Percentiles rank a stretch among this genome's conserved stretches.
phyloP scores from a whole-genome alignment of 2,797 vertebrate genomes.

The Cyclopterus lumpus region DNA sequence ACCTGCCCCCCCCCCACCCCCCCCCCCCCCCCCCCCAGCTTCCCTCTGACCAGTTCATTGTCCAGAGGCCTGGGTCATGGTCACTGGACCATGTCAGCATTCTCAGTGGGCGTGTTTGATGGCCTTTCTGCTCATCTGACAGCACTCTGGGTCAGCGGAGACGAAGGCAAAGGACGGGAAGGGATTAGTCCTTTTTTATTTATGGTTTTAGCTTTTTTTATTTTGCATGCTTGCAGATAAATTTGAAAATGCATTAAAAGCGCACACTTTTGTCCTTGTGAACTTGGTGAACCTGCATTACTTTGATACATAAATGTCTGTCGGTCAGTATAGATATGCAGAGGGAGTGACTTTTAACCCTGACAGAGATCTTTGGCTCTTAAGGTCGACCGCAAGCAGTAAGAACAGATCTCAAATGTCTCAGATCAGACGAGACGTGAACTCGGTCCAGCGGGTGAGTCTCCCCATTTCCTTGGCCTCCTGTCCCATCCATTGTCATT shows the following conservation, averaged over 20 bases:
- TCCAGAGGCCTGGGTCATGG: constrained; percentile 82
- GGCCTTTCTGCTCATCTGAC: constrained; percentile 92
- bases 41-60: constrained; percentile 60
- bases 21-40: neutral
- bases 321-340: constrained; percentile 34
- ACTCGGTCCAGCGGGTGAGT: constrained; percentile 53
- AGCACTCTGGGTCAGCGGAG: constrained; percentile 84
- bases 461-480: constrained; percentile 67
- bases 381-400: constrained; percentile 84
- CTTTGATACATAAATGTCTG: constrained; percentile 34
- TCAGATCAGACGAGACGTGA: constrained; percentile 70
- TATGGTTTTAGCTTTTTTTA: constrained; percentile 41
- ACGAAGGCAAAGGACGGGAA: constrained; percentile 62
- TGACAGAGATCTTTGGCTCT: constrained; percentile 84
- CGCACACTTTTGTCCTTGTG: constrained; percentile 7
- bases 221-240: constrained; percentile 71
- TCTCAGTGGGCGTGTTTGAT: constrained; percentile 85
- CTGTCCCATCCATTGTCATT: constrained; percentile 71
- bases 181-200: constrained; percentile 70
- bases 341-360: constrained; percentile 86
- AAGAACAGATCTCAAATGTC: constrained; percentile 76
- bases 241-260: constrained; percentile 59
- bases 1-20: constrained; percentile 47
- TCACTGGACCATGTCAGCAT: constrained; percentile 88
- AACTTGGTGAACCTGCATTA: constrained; percentile 41